Conservation (phyloP, 2,888 invertebrate genomes). For the Rotaria socialis region DNA sequence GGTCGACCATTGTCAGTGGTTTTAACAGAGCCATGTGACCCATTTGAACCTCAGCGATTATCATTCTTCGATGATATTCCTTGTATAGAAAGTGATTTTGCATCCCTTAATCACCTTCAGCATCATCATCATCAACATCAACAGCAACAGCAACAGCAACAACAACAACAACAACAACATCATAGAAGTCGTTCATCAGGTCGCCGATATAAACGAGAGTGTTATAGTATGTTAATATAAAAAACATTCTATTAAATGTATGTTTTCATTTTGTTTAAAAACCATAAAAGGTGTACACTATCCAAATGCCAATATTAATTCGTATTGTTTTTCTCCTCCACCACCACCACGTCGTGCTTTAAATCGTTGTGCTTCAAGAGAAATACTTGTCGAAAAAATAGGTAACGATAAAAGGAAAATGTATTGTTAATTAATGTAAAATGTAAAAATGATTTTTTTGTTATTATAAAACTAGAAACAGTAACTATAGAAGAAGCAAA, state of each 20-base stretch:
- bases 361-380: background rate
- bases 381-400: slow-evolving; percentile 26
- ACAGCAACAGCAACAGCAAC: background rate
- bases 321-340: background rate
- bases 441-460: background rate
- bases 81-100: slow-evolving; percentile 9
- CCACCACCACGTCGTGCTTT: background rate
- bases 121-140: background rate
- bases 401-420: background rate
- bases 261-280: background rate
- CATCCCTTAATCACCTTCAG: background rate
- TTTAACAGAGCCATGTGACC: slow-evolving; percentile 7
- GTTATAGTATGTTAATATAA: background rate
- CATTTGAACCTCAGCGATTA: slow-evolving; percentile 2
- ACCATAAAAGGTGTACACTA: background rate
- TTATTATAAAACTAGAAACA: background rate
- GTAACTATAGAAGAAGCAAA: slow-evolving; percentile 27
- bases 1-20: slow-evolving; percentile 9
- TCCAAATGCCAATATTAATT: background rate
- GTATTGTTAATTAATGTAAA: background rate
- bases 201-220: background rate
- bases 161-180: background rate
- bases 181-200: slow-evolving; percentile 28
- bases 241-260: background rate
- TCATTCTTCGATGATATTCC: background rate